Evolutionary conservation across 1,140 invertebrate genomes (phyloP).

Genomic region (Eupristina koningsbergeri): DNA sequence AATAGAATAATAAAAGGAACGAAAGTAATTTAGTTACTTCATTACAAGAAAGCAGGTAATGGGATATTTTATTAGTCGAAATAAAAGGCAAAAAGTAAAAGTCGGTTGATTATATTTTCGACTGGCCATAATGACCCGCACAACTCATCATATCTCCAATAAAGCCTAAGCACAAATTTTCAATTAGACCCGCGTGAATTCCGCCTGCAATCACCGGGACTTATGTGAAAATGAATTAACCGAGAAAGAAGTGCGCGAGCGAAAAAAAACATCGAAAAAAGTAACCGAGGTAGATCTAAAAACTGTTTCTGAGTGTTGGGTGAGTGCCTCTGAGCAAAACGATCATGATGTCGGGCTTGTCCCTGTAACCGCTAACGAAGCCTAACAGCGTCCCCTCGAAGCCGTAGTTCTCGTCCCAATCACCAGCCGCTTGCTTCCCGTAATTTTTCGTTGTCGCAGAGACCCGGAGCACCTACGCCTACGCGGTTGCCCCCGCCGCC

Average conservation of each 20-base stretch:
- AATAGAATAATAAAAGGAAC: background rate
- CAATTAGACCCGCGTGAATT: background rate
- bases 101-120: too few relatives aligned
- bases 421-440: background rate
- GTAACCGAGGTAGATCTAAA: background rate
- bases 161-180: too few relatives aligned
- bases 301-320: background rate
- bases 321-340: background rate
- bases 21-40: background rate
- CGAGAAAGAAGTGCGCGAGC: too few relatives aligned
- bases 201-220: background rate
- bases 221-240: background rate
- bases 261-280: too few relatives aligned
- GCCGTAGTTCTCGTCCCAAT: conserved; percentile 12
- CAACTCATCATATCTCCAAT: too few relatives aligned
- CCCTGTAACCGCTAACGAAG: conserved; percentile 9
- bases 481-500: conserved; percentile 1
- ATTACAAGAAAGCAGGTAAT: too few relatives aligned
- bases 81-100: too few relatives aligned
- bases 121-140: too few relatives aligned
- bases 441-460: conserved; percentile 41
- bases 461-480: conserved; percentile 41
- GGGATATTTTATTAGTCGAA: too few relatives aligned
- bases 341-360: background rate
- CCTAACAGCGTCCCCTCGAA: background rate